Conservation (phyloP, 2,888 invertebrate species). For the Luperina nickerlii region DNA sequence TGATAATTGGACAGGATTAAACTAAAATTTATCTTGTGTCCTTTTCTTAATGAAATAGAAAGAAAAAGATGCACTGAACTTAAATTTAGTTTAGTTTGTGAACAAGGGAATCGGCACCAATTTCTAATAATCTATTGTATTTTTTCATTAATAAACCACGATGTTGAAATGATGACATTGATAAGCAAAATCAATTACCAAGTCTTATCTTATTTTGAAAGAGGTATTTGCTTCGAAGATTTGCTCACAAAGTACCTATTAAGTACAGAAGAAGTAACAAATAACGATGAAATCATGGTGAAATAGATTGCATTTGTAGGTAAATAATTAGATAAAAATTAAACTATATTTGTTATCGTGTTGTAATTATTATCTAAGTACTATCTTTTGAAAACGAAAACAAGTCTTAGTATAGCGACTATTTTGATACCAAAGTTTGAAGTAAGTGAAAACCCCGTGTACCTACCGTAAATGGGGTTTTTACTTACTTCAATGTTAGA, state of each 20-base stretch:
- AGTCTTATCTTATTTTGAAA: constrained; percentile 44
- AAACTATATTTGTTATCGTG: not conserved
- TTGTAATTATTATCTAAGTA: no score
- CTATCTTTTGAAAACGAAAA: no score
- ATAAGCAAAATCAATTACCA: not conserved
- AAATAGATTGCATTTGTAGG: constrained; percentile 21
- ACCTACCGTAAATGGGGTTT: no score
- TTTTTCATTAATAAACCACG: constrained; percentile 2
- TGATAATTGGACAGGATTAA: no score
- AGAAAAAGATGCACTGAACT: no score
- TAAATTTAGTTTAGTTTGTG: no score
- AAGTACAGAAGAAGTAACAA: not conserved
- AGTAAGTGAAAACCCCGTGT: no score
- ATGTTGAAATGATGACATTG: constrained; percentile 3
- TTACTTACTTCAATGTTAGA: not conserved
- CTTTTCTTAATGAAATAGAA: no score
- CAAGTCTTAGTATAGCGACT: not conserved
- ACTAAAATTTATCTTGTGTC: no score
- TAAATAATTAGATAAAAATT: constrained; percentile 29
- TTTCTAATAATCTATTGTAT: not conserved
- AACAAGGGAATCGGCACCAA: no score
- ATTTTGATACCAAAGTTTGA: constrained; percentile 9
- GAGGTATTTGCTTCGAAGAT: constrained; percentile 10
- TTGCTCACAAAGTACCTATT: not conserved
- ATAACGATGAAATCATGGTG: constrained; percentile 21